Evolutionary conservation across 2,113 vertebrate species (phyloP), one percentile per base, ranked within the genome.

Genomic region (Poicephalus gulielmi): DNA sequence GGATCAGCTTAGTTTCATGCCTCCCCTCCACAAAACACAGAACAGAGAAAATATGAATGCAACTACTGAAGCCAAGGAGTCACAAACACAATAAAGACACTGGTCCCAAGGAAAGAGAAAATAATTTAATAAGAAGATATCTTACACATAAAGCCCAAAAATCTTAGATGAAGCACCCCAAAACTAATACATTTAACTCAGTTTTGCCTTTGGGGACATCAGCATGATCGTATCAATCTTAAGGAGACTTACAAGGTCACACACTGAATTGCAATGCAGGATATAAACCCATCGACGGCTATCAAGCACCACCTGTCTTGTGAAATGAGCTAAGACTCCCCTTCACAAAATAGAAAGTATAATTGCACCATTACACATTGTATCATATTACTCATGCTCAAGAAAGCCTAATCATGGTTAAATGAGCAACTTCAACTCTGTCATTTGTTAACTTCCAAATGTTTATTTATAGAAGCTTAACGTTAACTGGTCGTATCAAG

Each of bases 391-490:
- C 94, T 91, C 17, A 60, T 2, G 13, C 77, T 64, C 66, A 52
- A 47, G 55, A 39, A 94, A 70, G 47, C 47, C 66, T 82, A 75
- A 94, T 71, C 43, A 9, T 4, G 31, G 83, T 60, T 80, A 83
- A 94, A 30, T 10, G 44, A 90, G 33, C 76, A 73, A 79, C 69
- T 88, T 82, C 11, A 49, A n/a, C 57, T 89, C 67, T 87, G 86
- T 73, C 23, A 82, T 80, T 92, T 85, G 57, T 94, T 94, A 96
- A 91, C 88, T 89, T 92, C 25, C 50, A 60, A 84, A 71, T 1
- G 2, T 18, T 63, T 87, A 92, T 74, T 95, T 92, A 81, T 52
- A 79, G 74, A 71, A 68, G 78, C 35, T 62, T 69, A 89, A 39
- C 7, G 25, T 94, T 89, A 91, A 89, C 81, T 49, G 66, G 52